Base-by-base conservation (phyloP, 1,140 invertebrate genomes). In the Drosophila serrata region DNA sequence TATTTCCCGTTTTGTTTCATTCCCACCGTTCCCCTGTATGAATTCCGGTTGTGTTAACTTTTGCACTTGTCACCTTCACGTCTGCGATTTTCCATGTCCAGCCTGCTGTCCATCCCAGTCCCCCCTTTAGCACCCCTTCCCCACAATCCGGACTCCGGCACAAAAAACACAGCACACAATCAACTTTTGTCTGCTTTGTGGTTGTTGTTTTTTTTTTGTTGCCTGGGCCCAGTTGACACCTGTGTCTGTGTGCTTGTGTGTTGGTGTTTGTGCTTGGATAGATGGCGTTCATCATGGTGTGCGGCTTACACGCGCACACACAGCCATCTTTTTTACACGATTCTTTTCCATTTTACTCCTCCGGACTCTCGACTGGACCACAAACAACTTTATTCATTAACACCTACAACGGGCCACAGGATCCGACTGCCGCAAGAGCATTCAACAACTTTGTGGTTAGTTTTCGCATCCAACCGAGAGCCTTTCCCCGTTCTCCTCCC, bases 311-410 rank as follows among this genome's bases (percentile, higher is more conserved):
- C 61, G 45, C 61, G 40, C 35, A 51, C 51, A 59, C 42, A 37
- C 49, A 55, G 37, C 60, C 64, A 57, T 57, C 37, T 63, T 85
- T 76, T 82, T 75, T 79, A 75, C 75, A 65, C 40, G 74, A 46
- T 65, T 77, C 62, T 55, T 81, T 63, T 65, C 48, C 63, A 70
- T 43, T 60, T 55, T 42, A 64, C 67, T 84, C 64, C 63, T 72
- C 33, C 31, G 15, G 31, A 70, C 51, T 22, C 63, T 64, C 57
- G 68, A 51, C 51, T 46, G 79, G 75, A 87, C 84, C 82, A 73
- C 86, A 86, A 53, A 77, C 79, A 91, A 90, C 85, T 85, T 90
- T 91, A 84, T 91, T 91, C 88, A 91, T 91, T 91, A 91, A 91
- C 88, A 91, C 88, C 90, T 91, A 88, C 88, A 88, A 91, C 76